Base-by-base conservation (phyloP, 2,113 vertebrate genomes). In the Puffinus mauretanicus region DNA sequence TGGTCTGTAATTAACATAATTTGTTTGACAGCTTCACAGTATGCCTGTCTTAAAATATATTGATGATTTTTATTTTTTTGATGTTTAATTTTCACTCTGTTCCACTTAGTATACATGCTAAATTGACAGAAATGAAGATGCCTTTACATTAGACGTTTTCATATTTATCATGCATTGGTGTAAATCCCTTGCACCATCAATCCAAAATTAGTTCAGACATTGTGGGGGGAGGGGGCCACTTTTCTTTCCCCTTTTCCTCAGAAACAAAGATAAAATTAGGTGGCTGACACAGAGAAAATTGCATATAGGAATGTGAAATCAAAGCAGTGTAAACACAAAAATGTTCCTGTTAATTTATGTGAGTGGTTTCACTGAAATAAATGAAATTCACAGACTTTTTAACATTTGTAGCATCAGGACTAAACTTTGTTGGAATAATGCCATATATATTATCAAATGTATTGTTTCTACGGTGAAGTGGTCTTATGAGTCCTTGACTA, bases 1-100 rank as follows among this genome's bases (percentile, higher is more conserved):
- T 90, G 90, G 96, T 91, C 87, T 94, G 46, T 80, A 94, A 97
- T 96, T 96, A 96, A 49, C 94, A 78, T 96, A 94, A 97, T 96
- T 90, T 22, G 2, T 90, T 96, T 94, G 96, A 96, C 93, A 97
- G 96, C 79, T 81, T 94, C 82, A 81, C 13, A 55, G 52, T 77
- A 95, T 78, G 90, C 85, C 67, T 96, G 96, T 96, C 95, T 73
- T 83, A 81, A 93, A 94, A 92, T 55, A 92, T 81, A 94, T 86
- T 94, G 67, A 80, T 94, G 75, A 83, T 88, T 94, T 86, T 54
- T 25, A 36, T 49, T 77, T 76, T 95, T 66, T 29, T 32, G 0
- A 34, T 73, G 18, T 67, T 86, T 77, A 85, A 92, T 96, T 85
- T 92, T 88, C 7, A 86, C 71, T 95, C 57, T 90, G 54, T 93